Base-by-base conservation (phyloP, 2,113 vertebrate species). In the Corydoras maculifer region DNA sequence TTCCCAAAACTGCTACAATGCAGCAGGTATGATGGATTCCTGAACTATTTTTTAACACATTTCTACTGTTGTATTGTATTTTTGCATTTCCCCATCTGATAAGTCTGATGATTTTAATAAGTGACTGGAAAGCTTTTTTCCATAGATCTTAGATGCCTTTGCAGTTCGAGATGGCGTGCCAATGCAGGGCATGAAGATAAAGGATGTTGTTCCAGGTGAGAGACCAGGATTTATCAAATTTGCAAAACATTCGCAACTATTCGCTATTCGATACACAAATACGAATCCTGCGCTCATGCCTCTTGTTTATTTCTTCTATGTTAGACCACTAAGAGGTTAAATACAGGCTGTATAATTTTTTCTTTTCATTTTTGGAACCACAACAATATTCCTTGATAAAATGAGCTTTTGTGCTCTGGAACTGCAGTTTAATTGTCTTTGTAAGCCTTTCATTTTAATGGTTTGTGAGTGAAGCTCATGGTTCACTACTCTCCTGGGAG, bases 1-100 rank as follows among this genome's bases (percentile, higher is more conserved):
- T 97, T 79, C 94, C 94, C 80, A 94, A 97, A 91, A 93, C 90
- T 82, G 92, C 93, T 78, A 94, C 94, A 77, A 91, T 94, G 89
- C 93, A 97, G 83, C 94, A 97, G 88, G 95, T 96, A 87, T 88
- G 87, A 76, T 30, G 2, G 8, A 70, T 68, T 13, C 32, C 13
- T 65, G 15, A 65, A 32, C 35, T 25, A 12, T 48, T 53, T 14
- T 8, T 11, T 63, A 25, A 25, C 18, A 53, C 35, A 12, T 14
- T 30, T 57, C 58, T 3, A 14, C 35, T 51, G 2, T 18, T 32
- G 35, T 15, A 25, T 65, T 14, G 13, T 25, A 29, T 6, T 31
- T 4, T 54, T 35, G 4, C n/a, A 15, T 11, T 53, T 5, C 51
- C 5, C 13, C 3, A 6, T 53, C 51, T 10, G 51, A 43, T 43